Evolutionary conservation across 2,888 invertebrate genomes (phyloP), one percentile per base, ranked within the genome.

Genomic region (Colletes collaris): DNA sequence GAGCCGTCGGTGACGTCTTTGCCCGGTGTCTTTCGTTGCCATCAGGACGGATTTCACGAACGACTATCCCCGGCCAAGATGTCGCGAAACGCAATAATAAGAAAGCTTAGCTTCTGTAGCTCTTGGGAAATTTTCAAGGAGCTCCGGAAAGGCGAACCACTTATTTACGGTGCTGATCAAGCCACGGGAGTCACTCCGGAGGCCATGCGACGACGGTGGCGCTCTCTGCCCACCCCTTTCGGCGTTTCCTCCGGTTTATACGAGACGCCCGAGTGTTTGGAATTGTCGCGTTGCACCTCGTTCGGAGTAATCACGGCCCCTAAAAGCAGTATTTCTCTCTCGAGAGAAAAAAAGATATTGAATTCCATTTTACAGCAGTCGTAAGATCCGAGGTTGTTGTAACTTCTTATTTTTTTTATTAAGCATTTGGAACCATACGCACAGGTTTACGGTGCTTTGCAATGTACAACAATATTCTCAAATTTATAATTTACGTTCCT

Each of bases 131-230:
- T 65, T 65, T 65, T 52, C 58, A 46, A 66, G 72, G 65, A 58
- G 52, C 58, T 16, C 72, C 46, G 56, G 44, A 27, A 52, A 49
- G 65, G 64, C 19, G 52, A 59, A 52, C 58, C 44, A 66, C 65
- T 72, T 72, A 66, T 72, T 72, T 72, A 72, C 72, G 72, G 59
- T 52, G 49, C 58, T 72, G 65, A 66, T 65, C 72, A 65, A 66
- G 65, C 59, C 52, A 50, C 62, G 35, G 66, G 66, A 67, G 66
- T 67, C 66, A 67, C 67, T 67, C 58, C 49, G 58, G 27, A 37
- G 27, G 58, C 58, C 49, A 56, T 8, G 63, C 50, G n/a, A 16
- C 50, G 58, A 58, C 67, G 49, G 16, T 16, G 35, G 46, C 11
- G 7, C 11, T 49, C 16, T 27, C 11, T 27, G 8, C 56, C 35